Evolutionary conservation across 2,888 invertebrate species (phyloP), one percentile per base, ranked within the genome.

Genomic region (Andrena trimmerana): DNA sequence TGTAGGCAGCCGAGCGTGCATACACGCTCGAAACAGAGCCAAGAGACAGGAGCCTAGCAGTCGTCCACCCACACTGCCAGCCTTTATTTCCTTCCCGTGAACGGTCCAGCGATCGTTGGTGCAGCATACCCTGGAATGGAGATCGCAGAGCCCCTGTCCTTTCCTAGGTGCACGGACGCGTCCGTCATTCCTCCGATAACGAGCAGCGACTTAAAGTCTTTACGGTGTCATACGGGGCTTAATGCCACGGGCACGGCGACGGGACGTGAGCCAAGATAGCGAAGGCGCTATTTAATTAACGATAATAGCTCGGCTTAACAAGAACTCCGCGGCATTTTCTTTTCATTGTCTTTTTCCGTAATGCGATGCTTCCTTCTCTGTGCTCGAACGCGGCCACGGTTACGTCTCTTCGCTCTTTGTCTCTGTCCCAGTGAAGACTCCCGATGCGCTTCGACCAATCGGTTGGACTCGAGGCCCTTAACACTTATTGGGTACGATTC

Each of bases 271-370:
- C 71, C 68, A 69, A 87, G 89, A 90, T 89, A 90, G 85, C 86
- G 77, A 81, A 86, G 86, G 83, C 86, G 89, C 90, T 91, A 89
- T 91, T 91, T 92, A 91, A 91, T 92, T 92, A 92, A 91, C 87
- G 90, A 90, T 90, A 90, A 92, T 90, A 87, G 90, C 89, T 83
- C 81, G 78, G 85, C 82, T 86, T 89, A 90, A 91, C 90, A 84
- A 90, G 90, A 89, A 81, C 86, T 86, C 80, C 79, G 84, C 85
- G 88, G 78, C 83, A 80, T 88, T 87, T 90, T 88, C 89, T 90
- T 88, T 90, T 91, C 89, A 90, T 91, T 90, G 90, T 91, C 88
- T 89, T 57, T 42, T 87, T 85, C 90, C 90, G 88, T 88, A 88
- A 90, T 85, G 90, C 85, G 83, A 81, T 70, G 69, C 72, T 62